Percentiles rank a stretch among this genome's conserved stretches.
phyloP scores from a whole-genome alignment of 2,888 invertebrate species.

The Pinctada fucata region DNA sequence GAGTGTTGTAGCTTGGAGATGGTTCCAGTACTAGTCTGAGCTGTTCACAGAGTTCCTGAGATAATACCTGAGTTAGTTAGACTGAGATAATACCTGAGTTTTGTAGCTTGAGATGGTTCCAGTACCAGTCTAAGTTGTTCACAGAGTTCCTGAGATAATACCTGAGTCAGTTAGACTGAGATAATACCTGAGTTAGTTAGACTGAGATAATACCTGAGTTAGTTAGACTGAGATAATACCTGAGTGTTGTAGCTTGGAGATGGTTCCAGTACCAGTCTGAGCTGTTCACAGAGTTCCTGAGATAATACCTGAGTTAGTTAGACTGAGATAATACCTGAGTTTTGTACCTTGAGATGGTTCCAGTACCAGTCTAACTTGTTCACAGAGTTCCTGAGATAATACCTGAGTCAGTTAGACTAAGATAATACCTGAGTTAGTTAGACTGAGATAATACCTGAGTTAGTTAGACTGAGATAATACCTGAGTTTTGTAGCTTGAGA shows the following conservation, averaged over 20 bases:
- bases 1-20: constrained; percentile 91
- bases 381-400: constrained; percentile 91
- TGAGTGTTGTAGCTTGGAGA: constrained; percentile 92
- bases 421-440: constrained; percentile 82
- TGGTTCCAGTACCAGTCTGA: constrained; percentile 95
- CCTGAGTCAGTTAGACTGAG: no score
- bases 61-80: constrained; percentile 79
- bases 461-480: constrained; percentile 57
- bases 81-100: constrained; percentile 81
- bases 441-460: constrained; percentile 82
- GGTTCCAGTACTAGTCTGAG: constrained; percentile 96
- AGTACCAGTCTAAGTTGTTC: constrained; percentile 95
- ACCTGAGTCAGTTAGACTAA: no score
- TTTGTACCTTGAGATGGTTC: constrained; percentile 96
- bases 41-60: constrained; percentile 94
- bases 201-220: constrained; percentile 81
- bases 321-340: constrained; percentile 80
- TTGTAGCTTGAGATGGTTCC: constrained; percentile 95
- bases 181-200: constrained; percentile 80
- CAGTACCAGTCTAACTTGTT: constrained; percentile 93
- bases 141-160: constrained; percentile 91
- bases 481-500: constrained; percentile 92
- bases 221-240: constrained; percentile 72
- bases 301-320: constrained; percentile 80
- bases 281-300: constrained; percentile 92